These are phyloP conservation scores for Lampris incognitus DNA, from an alignment of 2,113 vertebrate genomes.

Conservation along the genomic window DNA sequence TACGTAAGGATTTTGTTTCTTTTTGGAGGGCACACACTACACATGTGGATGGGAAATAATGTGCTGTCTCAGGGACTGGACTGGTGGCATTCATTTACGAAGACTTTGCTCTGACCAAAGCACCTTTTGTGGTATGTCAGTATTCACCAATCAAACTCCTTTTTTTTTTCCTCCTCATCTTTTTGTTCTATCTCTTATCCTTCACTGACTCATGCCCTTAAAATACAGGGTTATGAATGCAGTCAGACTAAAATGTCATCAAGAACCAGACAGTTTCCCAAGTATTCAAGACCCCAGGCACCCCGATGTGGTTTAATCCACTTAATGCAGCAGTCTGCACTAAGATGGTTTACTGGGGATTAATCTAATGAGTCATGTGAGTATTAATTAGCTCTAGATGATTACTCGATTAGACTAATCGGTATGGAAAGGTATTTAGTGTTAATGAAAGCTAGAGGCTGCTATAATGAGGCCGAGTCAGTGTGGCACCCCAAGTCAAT, in stretches of 20 bases:
- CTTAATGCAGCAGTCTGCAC: background rate
- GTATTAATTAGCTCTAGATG: background rate
- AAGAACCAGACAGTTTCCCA: background rate
- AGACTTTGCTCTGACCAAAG: too few species aligned
- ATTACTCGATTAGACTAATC: slow-evolving; percentile 13
- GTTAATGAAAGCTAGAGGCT: background rate
- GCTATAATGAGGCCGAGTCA: background rate
- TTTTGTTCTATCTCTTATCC: too few species aligned
- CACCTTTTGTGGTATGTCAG: too few species aligned
- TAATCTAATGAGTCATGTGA: background rate
- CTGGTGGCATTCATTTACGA: too few species aligned
- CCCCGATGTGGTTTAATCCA: background rate
- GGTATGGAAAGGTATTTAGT: background rate
- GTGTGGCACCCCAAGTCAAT: background rate
- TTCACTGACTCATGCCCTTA: too few species aligned
- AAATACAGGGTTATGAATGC: too few species aligned
- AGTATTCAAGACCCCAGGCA: background rate
- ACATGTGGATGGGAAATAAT: too few species aligned
- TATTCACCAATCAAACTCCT: too few species aligned
- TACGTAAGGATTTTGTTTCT: too few species aligned
- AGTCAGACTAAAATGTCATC: background rate
- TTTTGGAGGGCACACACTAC: too few species aligned
- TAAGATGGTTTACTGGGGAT: background rate
- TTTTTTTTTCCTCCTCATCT: too few species aligned
- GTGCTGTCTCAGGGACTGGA: too few species aligned